Evolutionary conservation across 2,113 vertebrate genomes (phyloP), one percentile per base, ranked within the genome.

Genomic region (Tursiops truncatus): DNA sequence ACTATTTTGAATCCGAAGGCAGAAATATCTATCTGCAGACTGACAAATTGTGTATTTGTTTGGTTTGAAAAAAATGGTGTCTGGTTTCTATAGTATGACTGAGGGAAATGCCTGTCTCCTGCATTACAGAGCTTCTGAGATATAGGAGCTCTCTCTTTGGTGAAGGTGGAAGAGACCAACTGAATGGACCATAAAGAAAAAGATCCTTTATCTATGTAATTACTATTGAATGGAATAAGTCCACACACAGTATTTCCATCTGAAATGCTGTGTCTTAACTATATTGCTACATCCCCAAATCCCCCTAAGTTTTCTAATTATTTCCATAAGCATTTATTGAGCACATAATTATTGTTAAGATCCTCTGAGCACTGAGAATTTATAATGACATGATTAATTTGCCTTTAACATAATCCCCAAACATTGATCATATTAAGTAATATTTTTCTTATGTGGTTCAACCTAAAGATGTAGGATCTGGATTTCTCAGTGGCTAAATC

Each of bases 31-130:
- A 74, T 97, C 96, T 94, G 87, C 77, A 97, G 94, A 91, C 96
- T 98, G 96, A 98, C 96, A 97, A 98, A 97, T 93, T 97, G 92
- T 80, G 80, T 96, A 96, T 95, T 97, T 94, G 87, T 96, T 97
- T 97, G 67, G 92, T 96, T 97, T 96, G 36, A 79, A 58, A 95
- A 96, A 73, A 86, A 81, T 79, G 38, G 56, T 95, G 79, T 96
- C 94, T 96, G 93, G 53, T 20, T 98, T 95, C 56, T 53, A 20
- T 10, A 79, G 44, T 88, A 15, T 81, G 70, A 81, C 10, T 28
- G 76, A 83, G 86, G 25, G 70, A 94, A 96, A 97, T 77, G 50
- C 92, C 38, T 95, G 68, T 60, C 74, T 95, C 62, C 15, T 73
- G 28, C 15, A 50, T 96, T 79, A 76, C 84, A 87, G 36, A 63